Base-by-base conservation (phyloP, 2,797 vertebrate genomes). In the Selene dorsalis region DNA sequence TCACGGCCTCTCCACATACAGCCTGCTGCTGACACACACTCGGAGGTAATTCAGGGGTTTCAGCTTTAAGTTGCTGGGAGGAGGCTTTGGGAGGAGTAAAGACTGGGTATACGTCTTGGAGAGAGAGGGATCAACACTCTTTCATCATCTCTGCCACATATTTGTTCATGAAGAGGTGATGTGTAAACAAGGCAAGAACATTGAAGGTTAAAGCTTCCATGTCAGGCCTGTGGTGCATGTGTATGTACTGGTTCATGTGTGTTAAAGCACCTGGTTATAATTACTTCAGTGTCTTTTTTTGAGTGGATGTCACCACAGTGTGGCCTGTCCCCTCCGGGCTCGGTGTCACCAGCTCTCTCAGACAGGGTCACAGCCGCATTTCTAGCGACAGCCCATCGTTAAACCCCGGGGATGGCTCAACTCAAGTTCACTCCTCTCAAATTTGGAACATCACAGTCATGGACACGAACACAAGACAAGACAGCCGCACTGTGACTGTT, bases 281-380 rank as follows among this genome's bases (percentile, higher is more conserved):
- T 85, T 72, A 72, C 68, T 50, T 38, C 9, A 55, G 22, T 35
- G 32, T 35, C 69, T 69, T 65, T 56, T 65, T 81, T 73, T 57
- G 28, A 71, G 68, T 62, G 26, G 35, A n/a, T 67, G 48, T 86
- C 57, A 65, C 53, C 22, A 22, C 9, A 35, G 62, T 85, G 66
- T 83, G 82, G 59, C 75, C 72, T 80, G 77, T 84, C 77, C 70
- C 75, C 65, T n/a, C 17, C 66, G 69, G 57, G 43, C 77, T 82
- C 65, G 39, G 58, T 87, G 75, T 80, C 82, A 77, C 55, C 69
- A 62, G 50, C 67, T 74, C 60, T 75, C 63, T 22, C 58, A 53
- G 55, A 61, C 79, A 77, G 60, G 41, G 57, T 84, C 81, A 63
- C 77, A 84, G 69, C 35, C 13, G 7, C 67, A 74, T 84, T 65